Percentiles rank a stretch among this genome's conserved stretches.
phyloP scores from a whole-genome alignment of 2,113 vertebrate species.

The Spheniscus mendiculus region DNA sequence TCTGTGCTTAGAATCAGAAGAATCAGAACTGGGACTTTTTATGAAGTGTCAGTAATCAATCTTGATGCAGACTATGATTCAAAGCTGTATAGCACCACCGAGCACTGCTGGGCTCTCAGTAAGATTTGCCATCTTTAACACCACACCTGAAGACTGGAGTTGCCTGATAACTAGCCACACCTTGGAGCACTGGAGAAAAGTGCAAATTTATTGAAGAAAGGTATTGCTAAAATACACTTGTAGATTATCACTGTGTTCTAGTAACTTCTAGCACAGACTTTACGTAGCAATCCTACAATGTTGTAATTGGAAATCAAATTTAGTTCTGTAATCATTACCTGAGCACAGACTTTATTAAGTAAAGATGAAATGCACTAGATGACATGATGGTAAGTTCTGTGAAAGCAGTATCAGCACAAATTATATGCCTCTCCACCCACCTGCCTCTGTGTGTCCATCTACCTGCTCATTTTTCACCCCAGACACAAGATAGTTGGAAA shows the following conservation, averaged over 20 bases:
- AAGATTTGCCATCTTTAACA: not conserved
- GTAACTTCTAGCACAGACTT: not conserved
- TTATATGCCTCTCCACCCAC: not conserved
- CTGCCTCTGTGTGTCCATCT: not conserved
- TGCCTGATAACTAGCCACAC: not conserved
- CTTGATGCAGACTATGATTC: not conserved
- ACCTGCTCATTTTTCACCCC: not conserved
- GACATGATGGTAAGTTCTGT: not conserved
- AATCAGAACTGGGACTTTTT: not conserved
- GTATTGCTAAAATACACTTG: not conserved
- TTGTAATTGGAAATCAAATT: not conserved
- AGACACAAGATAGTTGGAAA: not conserved
- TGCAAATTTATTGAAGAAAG: not conserved
- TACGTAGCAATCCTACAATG: fast-evolving
- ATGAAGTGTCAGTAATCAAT: not conserved
- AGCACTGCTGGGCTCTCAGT: not conserved
- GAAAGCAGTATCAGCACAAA: not conserved
- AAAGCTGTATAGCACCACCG: fast-evolving
- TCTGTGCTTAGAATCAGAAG: not conserved
- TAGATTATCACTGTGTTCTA: fast-evolving
- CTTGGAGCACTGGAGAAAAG: not conserved
- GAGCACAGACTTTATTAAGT: not conserved
- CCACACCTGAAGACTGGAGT: not conserved
- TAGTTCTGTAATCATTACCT: not conserved
- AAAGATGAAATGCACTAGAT: not conserved